Conservation (phyloP, 2,113 vertebrate genomes). For the Donacobius atricapilla region DNA sequence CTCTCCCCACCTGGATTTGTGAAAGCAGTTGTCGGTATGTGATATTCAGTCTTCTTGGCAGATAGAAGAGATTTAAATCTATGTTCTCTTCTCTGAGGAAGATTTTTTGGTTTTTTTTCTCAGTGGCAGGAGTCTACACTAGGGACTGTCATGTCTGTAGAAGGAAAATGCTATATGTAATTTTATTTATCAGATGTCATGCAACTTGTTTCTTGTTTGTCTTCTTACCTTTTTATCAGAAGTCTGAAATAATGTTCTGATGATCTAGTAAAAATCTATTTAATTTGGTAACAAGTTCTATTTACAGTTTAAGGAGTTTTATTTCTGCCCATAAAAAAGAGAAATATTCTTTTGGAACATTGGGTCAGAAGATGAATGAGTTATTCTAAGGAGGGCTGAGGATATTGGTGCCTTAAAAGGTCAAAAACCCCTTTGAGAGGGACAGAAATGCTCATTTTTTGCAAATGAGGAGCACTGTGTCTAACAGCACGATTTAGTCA, state of each 20-base stretch:
- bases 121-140: neutral
- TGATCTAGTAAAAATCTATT: neutral
- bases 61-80: neutral
- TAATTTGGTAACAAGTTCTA: neutral
- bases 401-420: neutral
- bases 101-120: neutral
- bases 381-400: neutral
- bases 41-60: neutral
- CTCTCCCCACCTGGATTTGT: neutral
- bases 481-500: neutral
- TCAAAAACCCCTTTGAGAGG: slow-evolving; percentile 24
- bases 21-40: neutral
- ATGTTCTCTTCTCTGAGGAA: neutral
- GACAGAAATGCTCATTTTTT: slow-evolving; percentile 23
- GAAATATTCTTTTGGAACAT: neutral
- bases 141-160: neutral
- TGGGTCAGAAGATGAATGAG: neutral
- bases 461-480: neutral
- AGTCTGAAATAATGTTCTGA: neutral
- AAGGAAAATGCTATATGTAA: neutral
- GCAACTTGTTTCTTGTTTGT: neutral
- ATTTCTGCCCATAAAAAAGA: neutral
- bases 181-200: neutral
- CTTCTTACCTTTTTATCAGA: neutral
- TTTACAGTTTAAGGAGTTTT: neutral